Evolutionary conservation across 2,888 invertebrate species (phyloP).

Genomic region (Macrophya alboannulata): DNA sequence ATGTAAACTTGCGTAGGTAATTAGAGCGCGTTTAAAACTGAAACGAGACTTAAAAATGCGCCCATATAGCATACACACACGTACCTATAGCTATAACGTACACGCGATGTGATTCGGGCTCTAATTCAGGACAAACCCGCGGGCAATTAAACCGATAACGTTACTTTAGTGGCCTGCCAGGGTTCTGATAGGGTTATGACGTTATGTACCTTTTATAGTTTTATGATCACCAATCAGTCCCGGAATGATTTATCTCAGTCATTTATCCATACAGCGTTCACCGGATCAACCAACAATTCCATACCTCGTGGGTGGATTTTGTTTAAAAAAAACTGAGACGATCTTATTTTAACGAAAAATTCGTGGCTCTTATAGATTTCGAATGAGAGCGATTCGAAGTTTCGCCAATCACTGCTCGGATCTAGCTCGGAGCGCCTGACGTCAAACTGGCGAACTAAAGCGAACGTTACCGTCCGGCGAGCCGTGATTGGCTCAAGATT

Average conservation of each 20-base stretch:
- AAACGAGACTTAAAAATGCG: not conserved
- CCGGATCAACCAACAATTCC: not conserved
- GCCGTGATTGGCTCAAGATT: not conserved
- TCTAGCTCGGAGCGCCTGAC: not conserved
- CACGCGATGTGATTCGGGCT: constrained; percentile 22
- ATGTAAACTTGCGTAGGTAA: constrained; percentile 33
- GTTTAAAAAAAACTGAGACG: not conserved
- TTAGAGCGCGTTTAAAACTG: constrained; percentile 21
- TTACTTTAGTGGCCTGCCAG: not conserved
- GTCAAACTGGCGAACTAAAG: not conserved
- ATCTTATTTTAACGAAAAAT: not conserved
- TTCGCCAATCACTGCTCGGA: not conserved
- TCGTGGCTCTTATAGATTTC: not conserved
- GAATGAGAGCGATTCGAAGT: not conserved
- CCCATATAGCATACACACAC: not conserved
- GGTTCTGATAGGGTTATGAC: not conserved
- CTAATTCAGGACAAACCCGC: constrained; percentile 22
- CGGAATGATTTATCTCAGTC: not conserved
- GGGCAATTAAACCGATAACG: constrained; percentile 8
- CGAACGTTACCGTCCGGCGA: not conserved
- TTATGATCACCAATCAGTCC: not conserved
- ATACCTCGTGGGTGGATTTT: not conserved
- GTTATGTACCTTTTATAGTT: not conserved
- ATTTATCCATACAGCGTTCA: not conserved
- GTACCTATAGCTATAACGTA: not conserved